Base-by-base conservation (phyloP, 2,888 invertebrate genomes). In the Resseliella maxima region DNA sequence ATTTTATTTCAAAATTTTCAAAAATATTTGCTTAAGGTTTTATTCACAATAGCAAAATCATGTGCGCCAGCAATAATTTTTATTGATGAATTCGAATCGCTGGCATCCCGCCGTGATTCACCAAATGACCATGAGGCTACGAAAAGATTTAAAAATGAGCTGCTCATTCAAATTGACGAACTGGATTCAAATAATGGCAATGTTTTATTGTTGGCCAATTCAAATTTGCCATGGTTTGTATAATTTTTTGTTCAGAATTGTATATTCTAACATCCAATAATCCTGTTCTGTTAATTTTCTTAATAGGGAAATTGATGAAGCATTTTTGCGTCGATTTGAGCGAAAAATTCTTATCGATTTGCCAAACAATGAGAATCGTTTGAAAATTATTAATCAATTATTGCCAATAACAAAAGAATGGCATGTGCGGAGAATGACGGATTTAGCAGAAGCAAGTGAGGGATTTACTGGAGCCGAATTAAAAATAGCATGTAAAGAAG, bases 381-480 rank as follows among this genome's bases (percentile, higher is more conserved):
- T 90, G 54, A 91, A 92, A 54, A 94, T 98, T 88, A 95, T 98
- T 88, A 90, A 92, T 87, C 93, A 92, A 86, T 93, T 93, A 88
- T 90, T 95, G 5, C 92, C 92, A 85, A 91, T 92, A n/a, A 90
- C 88, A 38, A 59, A 89, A 3, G 87, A 88, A 0, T 87, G 89
- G 50, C 87, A 91, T 0, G 89, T 91, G 27, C 89, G 91, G 3
- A 91, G 93, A 86, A 92, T 92, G 72, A 88, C 90, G 3, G 90
- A 91, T 46, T 89, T 95, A 88, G 92, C 94, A 0, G 88, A 90
- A 5, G 89, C 91, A 86, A 96, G 96, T 0, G 93, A 94, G 21
- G 94, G 95, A 3, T 98, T 96, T 90, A 97, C 98, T 0, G 97
- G 97, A 0, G 96, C 97, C 18, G 98, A 98, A 89, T 94, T 98